Base-by-base conservation (phyloP, 2,113 vertebrate genomes). In the Lagenorhynchus albirostris region DNA sequence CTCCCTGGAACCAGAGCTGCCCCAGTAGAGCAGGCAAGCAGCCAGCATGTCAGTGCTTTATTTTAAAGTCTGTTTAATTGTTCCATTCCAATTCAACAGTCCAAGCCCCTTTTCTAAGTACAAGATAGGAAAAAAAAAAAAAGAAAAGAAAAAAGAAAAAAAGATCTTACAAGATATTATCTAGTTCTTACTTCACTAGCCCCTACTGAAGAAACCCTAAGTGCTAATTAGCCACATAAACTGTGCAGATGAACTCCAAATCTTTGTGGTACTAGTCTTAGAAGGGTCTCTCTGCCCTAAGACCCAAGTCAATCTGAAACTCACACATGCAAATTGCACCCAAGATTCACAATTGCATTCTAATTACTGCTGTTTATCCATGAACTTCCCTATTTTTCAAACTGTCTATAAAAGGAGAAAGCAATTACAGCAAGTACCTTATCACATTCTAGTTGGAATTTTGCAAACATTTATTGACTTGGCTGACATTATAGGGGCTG, bases 381-480 rank as follows among this genome's bases (percentile, higher is more conserved):
- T 9, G 70, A 96, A 85, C 15, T 41, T 86, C 90, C 77, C 55
- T 74, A n/a, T 23, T 94, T 97, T 96, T 93, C 83, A 95, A 89
- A 73, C 26, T 83, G n/a, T 79, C 89, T 90, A 81, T 62, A 91
- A 97, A 96, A 82, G 36, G 25, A 93, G 44, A 91, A 94, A 92
- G 31, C 38, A 83, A 20, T 91, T 93, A 44, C 44, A 91, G 58
- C 50, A 89, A 77, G 41, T 91, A 92, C 38, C 26, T 93, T 71
- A 96, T 55, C 29, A 47, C 73, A 71, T 65, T 74, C 33, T 67
- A 79, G 74, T 25, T 73, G n/a, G 36, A 67, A 47, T 95, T 95
- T 90, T 97, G 58, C 21, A 79, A 95, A 73, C 31, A 96, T 73
- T 86, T 81, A 70, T 77, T 92, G 82, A 91, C 84, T 95, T 86